Evolutionary conservation across 2,888 invertebrate species (phyloP), one percentile per base, ranked within the genome.

Genomic region (Caenorhabditis virilis): DNA sequence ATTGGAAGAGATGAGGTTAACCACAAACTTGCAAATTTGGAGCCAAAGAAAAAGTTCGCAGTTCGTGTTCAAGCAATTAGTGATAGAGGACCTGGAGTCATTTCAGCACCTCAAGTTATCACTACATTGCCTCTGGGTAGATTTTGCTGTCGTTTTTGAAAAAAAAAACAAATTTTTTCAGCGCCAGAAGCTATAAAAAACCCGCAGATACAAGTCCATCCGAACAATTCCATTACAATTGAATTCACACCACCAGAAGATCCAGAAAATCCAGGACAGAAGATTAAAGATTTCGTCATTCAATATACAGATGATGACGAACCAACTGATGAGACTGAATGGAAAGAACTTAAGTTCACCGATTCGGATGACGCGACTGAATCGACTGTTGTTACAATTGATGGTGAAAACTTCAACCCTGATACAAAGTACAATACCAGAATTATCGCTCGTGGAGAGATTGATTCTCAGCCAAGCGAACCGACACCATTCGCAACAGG

Each of bases 361-460:
- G 74, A 77, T 47, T 76, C 77, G 2, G 74, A 80, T 57, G 74
- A 76, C 27, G 58, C 67, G 1, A 69, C 67, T 20, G 76, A 71
- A 27, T 59, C 41, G 15, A 62, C 62, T 25, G 68, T 68, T 27
- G 3, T 33, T 47, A 7, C 50, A 3, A 78, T 82, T 46, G 82
- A 81, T 50, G 82, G 82, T 25, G 78, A 80, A 33, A 79, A 80
- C 58, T 80, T 82, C 68, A 74, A 74, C n/a, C 82, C 82, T 6
- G 77, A 82, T 35, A 82, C 78, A 5, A 81, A 76, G 46, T 82
- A 79, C 69, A 71, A 63, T 39, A 65, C 78, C 15, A 72, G 78
- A 47, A 73, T 82, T 38, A 76, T 77, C 47, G 78, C 82, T 2
- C 54, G 76, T 11, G 82, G 82, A 41, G 82, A 80, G 48, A 76